Evolutionary conservation across 2,113 vertebrate species (phyloP), one percentile per base, ranked within the genome.

Genomic region (Phylloscopus trochilus): DNA sequence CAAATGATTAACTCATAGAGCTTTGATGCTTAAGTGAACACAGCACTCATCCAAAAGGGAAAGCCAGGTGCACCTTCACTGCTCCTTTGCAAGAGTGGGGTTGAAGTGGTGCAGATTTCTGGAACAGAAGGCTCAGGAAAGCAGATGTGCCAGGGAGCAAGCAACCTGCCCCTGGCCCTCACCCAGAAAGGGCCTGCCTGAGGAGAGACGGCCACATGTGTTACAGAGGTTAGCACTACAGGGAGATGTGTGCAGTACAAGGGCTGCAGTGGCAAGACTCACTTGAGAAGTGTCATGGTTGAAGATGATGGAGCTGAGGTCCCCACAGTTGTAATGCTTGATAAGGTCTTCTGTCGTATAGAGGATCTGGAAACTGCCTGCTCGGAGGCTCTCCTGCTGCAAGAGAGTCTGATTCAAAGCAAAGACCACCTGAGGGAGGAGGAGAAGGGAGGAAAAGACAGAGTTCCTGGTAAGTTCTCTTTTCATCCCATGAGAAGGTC

Each of bases 401-500:
- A 99, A 94, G 87, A 98, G 97, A 51, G 98, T 99, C 98, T 99
- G 99, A 96, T 99, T 99, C 97, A 99, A 98, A 95, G 99, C 99
- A 97, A 99, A 99, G 92, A 99, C 97, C 89, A 99, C 97, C 97
- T 97, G 83, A 92, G 62, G 90, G 51, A 96, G 22, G 49, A n/a
- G 62, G 24, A 94, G 53, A 87, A 86, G 30, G 85, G 67, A 90
- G 76, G 81, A 95, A 96, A 97, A 97, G 83, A 84, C 70, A 96
- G 23, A 96, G 80, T 79, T 91, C 81, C 95, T 90, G 74, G 67
- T 93, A 83, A 97, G 67, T 95, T 83, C 87, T 95, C 4, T 0
- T 90, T 87, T 86, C 3, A 18, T 27, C 81, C 17, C 8, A 53
- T 83, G 17, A 90, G 56, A 78, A 84, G 56, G 60, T 79, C 66